phyloP scores from a whole-genome alignment of 2,113 vertebrate genomes.

The Thunnus thynnus region DNA sequence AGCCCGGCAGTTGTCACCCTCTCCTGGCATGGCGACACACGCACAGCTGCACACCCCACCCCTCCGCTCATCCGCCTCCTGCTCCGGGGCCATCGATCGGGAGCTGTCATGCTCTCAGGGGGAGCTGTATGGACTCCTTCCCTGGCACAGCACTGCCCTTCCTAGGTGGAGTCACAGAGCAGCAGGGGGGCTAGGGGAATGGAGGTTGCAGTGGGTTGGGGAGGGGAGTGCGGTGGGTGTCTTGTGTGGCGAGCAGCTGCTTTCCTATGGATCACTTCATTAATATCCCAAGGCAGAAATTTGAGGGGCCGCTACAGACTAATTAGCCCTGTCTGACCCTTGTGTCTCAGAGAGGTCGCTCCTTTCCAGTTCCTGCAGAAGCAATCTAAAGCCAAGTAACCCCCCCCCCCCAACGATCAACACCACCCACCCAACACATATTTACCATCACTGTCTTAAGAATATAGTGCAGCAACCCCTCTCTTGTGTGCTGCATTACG shows the following conservation, averaged over 20 bases:
- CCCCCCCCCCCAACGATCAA: conserved; percentile 29
- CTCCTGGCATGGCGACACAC: conserved; percentile 77
- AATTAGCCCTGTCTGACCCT: conserved; percentile 85
- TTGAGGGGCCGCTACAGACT: conserved; percentile 80
- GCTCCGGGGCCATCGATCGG: conserved; percentile 73
- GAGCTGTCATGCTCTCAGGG: conserved; percentile 68
- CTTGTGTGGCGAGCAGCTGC: conserved; percentile 74
- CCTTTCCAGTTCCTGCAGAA: conserved; percentile 68
- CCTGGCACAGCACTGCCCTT: conserved; percentile 67
- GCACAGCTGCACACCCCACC: conserved; percentile 70
- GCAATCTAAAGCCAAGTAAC: conserved; percentile 60
- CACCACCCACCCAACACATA: conserved; percentile 38
- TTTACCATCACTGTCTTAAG: conserved; percentile 39
- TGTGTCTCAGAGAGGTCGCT: conserved; percentile 70
- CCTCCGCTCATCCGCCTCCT: conserved; percentile 53
- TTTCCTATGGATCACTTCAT: conserved; percentile 84
- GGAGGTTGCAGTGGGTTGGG: conserved; percentile 53
- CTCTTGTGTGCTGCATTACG: conserved; percentile 14
- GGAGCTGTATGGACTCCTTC: conserved; percentile 61
- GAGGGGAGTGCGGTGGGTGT: conserved; percentile 20
- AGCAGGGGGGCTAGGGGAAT: conserved; percentile 54
- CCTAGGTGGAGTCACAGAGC: conserved; percentile 60
- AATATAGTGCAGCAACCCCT: neutral
- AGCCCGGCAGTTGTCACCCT: conserved; percentile 77
- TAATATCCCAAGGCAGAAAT: conserved; percentile 83